Evolutionary conservation across 1,140 invertebrate genomes (phyloP).

Genomic region (Bombus confusus): DNA sequence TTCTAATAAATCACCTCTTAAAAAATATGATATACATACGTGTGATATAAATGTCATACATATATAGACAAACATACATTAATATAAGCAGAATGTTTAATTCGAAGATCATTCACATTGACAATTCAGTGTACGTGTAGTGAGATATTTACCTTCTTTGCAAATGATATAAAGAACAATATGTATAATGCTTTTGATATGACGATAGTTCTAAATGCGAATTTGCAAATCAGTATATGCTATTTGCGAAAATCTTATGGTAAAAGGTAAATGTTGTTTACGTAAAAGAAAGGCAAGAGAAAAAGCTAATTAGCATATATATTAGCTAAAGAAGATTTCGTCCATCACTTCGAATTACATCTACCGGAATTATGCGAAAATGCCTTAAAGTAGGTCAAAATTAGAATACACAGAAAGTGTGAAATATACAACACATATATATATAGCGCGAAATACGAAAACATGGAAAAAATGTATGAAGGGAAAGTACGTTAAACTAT

Average conservation of each 20-base stretch:
- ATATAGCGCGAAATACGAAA: background rate
- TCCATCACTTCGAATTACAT: background rate
- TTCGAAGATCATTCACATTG: background rate
- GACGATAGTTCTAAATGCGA: background rate
- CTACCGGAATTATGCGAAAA: background rate
- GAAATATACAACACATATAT: too few species aligned
- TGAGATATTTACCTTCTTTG: background rate
- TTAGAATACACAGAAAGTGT: background rate
- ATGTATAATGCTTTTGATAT: background rate
- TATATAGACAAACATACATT: background rate
- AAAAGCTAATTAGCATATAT: background rate
- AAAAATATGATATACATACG: background rate
- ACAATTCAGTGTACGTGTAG: background rate
- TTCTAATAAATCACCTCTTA: background rate
- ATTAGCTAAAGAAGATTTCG: background rate
- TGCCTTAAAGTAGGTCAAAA: slow-evolving; percentile 19
- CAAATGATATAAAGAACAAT: background rate
- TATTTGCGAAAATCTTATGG: background rate
- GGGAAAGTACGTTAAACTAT: background rate
- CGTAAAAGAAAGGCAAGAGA: background rate
- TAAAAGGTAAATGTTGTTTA: background rate
- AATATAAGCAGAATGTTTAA: background rate
- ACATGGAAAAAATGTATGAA: background rate
- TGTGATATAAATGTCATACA: background rate
- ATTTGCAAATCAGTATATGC: background rate